These are phyloP conservation scores for Dendrolimus pini DNA, from an alignment of 2,888 invertebrate species.

Conservation along the genomic window DNA sequence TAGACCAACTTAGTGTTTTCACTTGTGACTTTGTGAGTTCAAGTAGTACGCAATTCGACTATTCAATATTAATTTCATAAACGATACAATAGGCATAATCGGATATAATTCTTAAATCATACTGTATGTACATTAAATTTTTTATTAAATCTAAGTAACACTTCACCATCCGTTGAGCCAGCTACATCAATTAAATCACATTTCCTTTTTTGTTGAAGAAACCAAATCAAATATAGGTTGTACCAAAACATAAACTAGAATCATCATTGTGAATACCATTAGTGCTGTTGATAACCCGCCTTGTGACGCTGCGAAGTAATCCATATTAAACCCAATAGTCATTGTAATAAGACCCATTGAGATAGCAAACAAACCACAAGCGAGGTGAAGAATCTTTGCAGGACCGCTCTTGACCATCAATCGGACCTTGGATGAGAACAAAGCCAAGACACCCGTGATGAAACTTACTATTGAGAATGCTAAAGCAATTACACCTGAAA, in stretches of 20 bases:
- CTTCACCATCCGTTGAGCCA: conserved; percentile 48
- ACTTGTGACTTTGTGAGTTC: no score
- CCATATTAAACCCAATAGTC: conserved; percentile 58
- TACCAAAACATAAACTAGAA: conserved; percentile 43
- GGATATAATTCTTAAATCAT: not conserved
- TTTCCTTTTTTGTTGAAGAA: conserved; percentile 39
- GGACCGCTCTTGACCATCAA: conserved; percentile 62
- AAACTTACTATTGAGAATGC: conserved; percentile 60
- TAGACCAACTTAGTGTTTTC: no score
- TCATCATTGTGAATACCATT: conserved; percentile 47
- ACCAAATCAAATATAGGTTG: conserved; percentile 57
- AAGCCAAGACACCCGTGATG: conserved; percentile 62
- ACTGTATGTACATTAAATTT: conserved; percentile 3
- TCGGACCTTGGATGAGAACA: conserved; percentile 70
- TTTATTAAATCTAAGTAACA: conserved; percentile 27
- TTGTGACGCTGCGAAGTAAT: conserved; percentile 38
- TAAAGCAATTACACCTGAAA: conserved; percentile 70
- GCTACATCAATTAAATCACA: conserved; percentile 47
- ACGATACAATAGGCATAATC: no score
- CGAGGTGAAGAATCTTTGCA: conserved; percentile 67
- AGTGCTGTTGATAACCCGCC: conserved; percentile 47
- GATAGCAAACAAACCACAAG: conserved; percentile 68
- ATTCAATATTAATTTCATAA: no score
- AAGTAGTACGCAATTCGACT: no score
- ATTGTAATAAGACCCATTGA: conserved; percentile 69